Base-by-base conservation (phyloP, 2,113 vertebrate species). In the Polypterus senegalus region DNA sequence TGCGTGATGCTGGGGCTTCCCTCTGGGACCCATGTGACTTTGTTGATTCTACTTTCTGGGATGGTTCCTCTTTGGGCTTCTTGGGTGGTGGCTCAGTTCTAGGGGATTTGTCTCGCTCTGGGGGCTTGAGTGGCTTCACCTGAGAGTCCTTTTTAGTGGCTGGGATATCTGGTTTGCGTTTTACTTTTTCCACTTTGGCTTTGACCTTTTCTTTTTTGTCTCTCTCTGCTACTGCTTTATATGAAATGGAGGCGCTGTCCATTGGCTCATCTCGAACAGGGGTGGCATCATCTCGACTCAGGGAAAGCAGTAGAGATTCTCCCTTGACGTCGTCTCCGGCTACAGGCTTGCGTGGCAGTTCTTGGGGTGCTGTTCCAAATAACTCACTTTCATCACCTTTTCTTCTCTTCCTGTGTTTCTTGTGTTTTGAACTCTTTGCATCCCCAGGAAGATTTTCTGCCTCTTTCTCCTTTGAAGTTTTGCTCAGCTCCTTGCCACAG, bases 251-350 rank as follows among this genome's bases (percentile, higher is more conserved):
- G n/a, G 89, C 69, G 0, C 85, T 87, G 46, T 98, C 93, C 96
- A 97, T 97, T 0, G 94, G 95, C 54, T 99, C 96, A 4, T 99
- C 95, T 72, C 96, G 81, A 64, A 97, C 94, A 0, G 96, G 96
- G 0, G 96, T 98, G 27, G 92, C 94, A 70, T 93, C 88, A 6
- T 90, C 93, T 67, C 92, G 80, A 71, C 76, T 78, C 0, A 83
- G 83, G 52, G 81, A 76, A 69, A 85, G 77, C 65, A 88, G 79
- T 3, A 81, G 46, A 0, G 73, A 66, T 46, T 86, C 91, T 0
- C 79, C 59, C 63, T 91, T 92, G 59, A 66, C 77, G 0, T 89
- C 87, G 47, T 92, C 83, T 2, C 79, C 11, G 9, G 9, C 86
- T 61, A 80, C 74, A 3, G 77, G 66, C 47, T 88, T 91, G 43